Evolutionary conservation across 2,797 vertebrate species (phyloP).

Genomic region (Myotis myotis): DNA sequence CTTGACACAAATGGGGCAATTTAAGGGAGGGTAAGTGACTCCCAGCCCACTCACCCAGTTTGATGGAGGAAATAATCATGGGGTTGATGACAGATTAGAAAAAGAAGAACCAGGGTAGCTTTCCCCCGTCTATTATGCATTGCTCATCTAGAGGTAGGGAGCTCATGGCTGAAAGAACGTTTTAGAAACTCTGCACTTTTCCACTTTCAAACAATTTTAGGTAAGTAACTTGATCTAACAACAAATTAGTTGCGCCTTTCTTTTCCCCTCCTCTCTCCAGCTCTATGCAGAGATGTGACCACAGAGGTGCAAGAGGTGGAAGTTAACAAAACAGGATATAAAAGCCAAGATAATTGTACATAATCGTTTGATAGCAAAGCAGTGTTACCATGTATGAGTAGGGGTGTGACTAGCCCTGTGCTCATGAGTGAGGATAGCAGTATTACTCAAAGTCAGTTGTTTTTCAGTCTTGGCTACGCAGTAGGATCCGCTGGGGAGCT

Average conservation of each 20-base stretch:
- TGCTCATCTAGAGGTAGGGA: constrained; percentile 58
- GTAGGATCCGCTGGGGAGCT: background rate
- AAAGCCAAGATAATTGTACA: background rate
- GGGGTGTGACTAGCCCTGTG: background rate
- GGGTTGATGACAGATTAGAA: constrained; percentile 65
- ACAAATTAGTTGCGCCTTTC: background rate
- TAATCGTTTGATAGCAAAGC: background rate
- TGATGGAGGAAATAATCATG: constrained; percentile 74
- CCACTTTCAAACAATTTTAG: constrained; percentile 40
- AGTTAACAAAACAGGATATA: background rate
- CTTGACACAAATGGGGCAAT: constrained; percentile 78
- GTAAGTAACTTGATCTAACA: constrained; percentile 50
- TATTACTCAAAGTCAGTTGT: background rate
- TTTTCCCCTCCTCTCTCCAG: background rate
- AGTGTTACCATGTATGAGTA: background rate
- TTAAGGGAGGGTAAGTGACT: constrained; percentile 73
- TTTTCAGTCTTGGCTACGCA: background rate
- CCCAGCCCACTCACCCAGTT: constrained; percentile 68
- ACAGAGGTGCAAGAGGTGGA: background rate
- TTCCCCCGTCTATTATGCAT: constrained; percentile 33
- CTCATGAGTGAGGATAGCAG: background rate
- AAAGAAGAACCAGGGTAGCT: constrained; percentile 58
- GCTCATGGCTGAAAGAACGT: constrained; percentile 13
- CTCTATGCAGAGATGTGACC: background rate
- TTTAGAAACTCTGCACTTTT: constrained; percentile 51